Percentiles rank a stretch among this genome's conserved stretches.
These are phyloP conservation scores for Pyralis farinalis DNA, from an alignment of 2,888 invertebrate genomes.

Conservation along the genomic window DNA sequence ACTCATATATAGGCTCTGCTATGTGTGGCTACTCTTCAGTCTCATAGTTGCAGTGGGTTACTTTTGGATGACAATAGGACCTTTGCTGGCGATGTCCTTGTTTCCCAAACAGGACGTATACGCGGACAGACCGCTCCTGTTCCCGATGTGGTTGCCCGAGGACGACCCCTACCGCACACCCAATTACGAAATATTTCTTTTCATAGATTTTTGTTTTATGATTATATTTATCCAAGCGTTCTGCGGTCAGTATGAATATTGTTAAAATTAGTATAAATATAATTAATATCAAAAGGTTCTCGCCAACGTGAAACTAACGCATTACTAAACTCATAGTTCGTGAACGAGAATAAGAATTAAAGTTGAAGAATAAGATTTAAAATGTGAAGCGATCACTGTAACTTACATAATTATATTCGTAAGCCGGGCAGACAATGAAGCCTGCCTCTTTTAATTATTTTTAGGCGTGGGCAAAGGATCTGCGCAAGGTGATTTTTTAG, in stretches of 20 bases:
- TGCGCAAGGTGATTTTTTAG: too few species aligned
- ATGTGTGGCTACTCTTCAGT: constrained; percentile 36
- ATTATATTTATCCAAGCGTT: constrained; percentile 37
- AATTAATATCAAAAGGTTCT: too few species aligned
- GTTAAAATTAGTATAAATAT: too few species aligned
- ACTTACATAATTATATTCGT: too few species aligned
- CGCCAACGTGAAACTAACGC: too few species aligned
- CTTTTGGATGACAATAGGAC: constrained; percentile 26
- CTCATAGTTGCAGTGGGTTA: constrained; percentile 24
- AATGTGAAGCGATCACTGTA: too few species aligned
- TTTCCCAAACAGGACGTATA: constrained; percentile 44
- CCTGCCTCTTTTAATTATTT: too few species aligned
- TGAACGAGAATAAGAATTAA: too few species aligned
- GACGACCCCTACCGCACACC: constrained; percentile 56
- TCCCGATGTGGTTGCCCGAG: constrained; percentile 54
- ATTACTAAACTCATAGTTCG: too few species aligned
- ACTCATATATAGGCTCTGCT: constrained; percentile 48
- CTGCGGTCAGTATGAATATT: constrained; percentile 40
- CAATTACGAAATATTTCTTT: constrained; percentile 51
- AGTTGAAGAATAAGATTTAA: too few species aligned
- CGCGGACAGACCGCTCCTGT: constrained; percentile 42
- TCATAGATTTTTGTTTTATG: constrained; percentile 23
- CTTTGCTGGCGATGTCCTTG: constrained; percentile 40
- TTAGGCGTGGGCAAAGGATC: too few species aligned
- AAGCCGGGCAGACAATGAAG: too few species aligned